phyloP scores from a whole-genome alignment of 2,888 invertebrate genomes.

The Margaritifera margaritifera region DNA sequence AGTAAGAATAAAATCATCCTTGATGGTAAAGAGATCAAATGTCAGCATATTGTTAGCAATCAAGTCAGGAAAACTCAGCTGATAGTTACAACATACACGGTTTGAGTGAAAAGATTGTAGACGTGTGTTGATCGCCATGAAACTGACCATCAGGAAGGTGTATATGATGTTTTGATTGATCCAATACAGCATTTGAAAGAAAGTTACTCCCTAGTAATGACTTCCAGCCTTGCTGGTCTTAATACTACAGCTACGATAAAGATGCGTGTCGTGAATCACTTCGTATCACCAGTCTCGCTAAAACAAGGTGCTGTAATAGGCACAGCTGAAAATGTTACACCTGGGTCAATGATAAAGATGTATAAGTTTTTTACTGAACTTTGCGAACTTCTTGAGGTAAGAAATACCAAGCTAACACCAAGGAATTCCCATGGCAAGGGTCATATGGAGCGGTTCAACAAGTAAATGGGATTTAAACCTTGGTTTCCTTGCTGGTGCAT shows the following conservation, averaged over 20 bases:
- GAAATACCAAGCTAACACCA: too few species aligned
- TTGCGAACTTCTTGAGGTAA: too few species aligned
- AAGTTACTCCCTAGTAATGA: slow-evolving; percentile 14
- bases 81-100: neutral
- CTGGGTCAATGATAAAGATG: too few species aligned
- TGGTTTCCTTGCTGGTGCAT: too few species aligned
- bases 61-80: neutral
- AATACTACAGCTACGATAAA: neutral
- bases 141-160: neutral
- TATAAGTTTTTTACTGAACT: too few species aligned
- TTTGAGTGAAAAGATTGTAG: slow-evolving; percentile 14
- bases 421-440: too few species aligned
- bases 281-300: slow-evolving; percentile 3
- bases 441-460: too few species aligned
- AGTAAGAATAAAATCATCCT: too few species aligned
- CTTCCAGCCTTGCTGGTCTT: slow-evolving; percentile 10
- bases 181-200: slow-evolving; percentile 3
- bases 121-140: slow-evolving; percentile 11
- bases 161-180: slow-evolving; percentile 12
- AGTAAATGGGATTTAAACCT: too few species aligned
- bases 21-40: too few species aligned
- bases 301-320: slow-evolving; percentile 12
- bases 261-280: slow-evolving; percentile 5
- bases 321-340: too few species aligned
- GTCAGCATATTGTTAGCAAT: neutral